These are phyloP conservation scores for Eueremaeus valkanovi DNA, from an alignment of 2,888 invertebrate species.

Conservation along the genomic window DNA sequence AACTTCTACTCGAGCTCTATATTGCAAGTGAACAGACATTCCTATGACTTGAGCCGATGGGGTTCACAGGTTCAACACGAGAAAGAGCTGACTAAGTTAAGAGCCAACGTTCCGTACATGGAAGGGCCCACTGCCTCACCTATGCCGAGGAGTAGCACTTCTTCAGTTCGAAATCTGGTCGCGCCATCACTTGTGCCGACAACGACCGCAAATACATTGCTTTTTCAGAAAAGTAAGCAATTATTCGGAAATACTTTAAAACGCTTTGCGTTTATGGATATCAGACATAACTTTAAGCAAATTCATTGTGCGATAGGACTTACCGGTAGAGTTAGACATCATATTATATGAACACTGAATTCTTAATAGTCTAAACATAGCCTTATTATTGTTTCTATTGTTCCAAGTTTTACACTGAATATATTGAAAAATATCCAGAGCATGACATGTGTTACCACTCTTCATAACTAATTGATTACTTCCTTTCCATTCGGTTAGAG, in stretches of 20 bases:
- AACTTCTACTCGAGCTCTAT: conserved; percentile 68
- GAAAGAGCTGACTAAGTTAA: conserved; percentile 62
- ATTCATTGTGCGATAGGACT: too few species aligned
- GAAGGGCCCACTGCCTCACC: background rate
- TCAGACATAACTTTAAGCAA: too few species aligned
- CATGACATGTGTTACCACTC: too few species aligned
- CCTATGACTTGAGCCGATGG: conserved; percentile 67
- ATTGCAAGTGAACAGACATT: conserved; percentile 55
- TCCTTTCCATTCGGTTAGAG: background rate
- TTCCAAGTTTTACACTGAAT: too few species aligned
- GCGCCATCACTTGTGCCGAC: conserved; percentile 19
- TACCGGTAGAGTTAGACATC: too few species aligned
- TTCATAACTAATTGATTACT: too few species aligned
- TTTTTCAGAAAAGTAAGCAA: background rate
- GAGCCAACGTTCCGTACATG: background rate
- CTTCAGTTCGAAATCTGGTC: conserved; percentile 6
- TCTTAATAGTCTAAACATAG: too few species aligned
- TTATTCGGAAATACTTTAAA: background rate
- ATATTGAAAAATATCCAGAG: too few species aligned
- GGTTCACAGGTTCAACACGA: conserved; percentile 69
- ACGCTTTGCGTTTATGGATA: too few species aligned
- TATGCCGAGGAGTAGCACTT: background rate
- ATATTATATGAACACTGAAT: too few species aligned
- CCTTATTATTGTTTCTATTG: too few species aligned
- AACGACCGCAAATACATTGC: background rate